Conservation (phyloP, 2,888 invertebrate genomes). For the Drosophila trichaetosa region DNA sequence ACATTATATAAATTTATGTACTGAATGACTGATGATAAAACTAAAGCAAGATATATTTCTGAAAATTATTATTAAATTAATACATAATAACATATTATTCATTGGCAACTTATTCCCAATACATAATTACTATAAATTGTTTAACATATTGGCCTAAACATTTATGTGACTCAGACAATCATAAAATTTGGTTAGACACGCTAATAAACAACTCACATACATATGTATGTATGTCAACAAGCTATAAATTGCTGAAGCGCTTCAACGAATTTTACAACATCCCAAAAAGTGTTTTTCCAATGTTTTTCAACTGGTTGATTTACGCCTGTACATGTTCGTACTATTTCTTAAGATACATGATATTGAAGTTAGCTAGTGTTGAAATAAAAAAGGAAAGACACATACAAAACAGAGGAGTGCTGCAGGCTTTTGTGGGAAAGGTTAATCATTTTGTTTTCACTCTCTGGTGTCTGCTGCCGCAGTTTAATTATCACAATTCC, state of each 20-base stretch:
- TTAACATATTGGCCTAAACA: not conserved
- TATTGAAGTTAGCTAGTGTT: not conserved
- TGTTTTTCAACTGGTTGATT: conserved; percentile 4
- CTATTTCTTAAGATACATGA: conserved; percentile 6
- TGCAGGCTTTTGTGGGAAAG: conserved; percentile 8
- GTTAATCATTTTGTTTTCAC: conserved; percentile 76
- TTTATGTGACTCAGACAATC: not conserved
- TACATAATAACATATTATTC: not conserved
- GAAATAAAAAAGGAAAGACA: not conserved
- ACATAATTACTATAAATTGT: not conserved
- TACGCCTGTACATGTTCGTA: not conserved
- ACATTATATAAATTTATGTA: not conserved
- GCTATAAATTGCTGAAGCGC: conserved; percentile 6
- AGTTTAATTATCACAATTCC: conserved; percentile 73
- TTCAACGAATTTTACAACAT: conserved; percentile 7
- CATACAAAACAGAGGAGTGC: conserved; percentile 14
- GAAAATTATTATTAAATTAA: not conserved
- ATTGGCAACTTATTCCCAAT: not conserved
- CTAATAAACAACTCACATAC: conserved; percentile 1
- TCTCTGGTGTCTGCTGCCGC: conserved; percentile 47
- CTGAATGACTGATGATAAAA: not conserved
- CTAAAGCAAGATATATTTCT: not conserved
- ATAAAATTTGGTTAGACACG: conserved; percentile 6
- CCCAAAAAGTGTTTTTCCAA: conserved; percentile 3
- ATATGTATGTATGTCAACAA: not conserved